phyloP scores from a whole-genome alignment of 2,113 vertebrate genomes.

The Ammospiza nelsoni region DNA sequence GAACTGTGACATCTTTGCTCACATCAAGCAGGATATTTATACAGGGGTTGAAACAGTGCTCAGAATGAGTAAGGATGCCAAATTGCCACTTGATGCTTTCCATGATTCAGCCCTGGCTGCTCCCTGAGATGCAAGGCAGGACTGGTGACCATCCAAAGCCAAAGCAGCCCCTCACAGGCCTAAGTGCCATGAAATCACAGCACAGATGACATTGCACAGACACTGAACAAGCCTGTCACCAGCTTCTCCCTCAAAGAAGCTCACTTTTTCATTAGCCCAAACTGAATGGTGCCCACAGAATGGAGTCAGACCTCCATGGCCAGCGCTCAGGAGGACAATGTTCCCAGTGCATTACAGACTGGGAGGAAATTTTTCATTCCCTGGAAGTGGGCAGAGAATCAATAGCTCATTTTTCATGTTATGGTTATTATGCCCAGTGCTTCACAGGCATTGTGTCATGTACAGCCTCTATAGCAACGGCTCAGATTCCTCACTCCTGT shows the following conservation, averaged over 20 bases:
- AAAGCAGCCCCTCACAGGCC: neutral
- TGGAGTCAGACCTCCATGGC: neutral
- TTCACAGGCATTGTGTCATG: neutral
- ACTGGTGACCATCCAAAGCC: neutral
- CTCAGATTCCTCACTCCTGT: constrained; percentile 1
- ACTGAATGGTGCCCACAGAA: neutral
- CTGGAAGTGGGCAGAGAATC: constrained; percentile 46
- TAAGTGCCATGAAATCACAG: neutral
- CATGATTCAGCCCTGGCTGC: neutral
- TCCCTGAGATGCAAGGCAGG: neutral
- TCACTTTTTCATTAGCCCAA: neutral
- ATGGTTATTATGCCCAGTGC: constrained; percentile 37
- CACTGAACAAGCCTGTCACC: neutral
- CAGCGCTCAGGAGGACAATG: neutral
- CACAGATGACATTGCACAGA: neutral
- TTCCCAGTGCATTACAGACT: neutral
- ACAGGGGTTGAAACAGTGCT: neutral
- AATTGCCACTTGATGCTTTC: neutral
- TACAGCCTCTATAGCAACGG: neutral
- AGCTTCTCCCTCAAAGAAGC: neutral
- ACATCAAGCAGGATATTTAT: neutral
- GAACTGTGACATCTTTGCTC: neutral
- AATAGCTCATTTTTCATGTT: constrained; percentile 54
- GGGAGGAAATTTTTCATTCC: constrained; percentile 51
- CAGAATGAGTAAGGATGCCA: neutral